Base-by-base conservation (phyloP, 2,888 invertebrate genomes). In the Tiphia femorata region DNA sequence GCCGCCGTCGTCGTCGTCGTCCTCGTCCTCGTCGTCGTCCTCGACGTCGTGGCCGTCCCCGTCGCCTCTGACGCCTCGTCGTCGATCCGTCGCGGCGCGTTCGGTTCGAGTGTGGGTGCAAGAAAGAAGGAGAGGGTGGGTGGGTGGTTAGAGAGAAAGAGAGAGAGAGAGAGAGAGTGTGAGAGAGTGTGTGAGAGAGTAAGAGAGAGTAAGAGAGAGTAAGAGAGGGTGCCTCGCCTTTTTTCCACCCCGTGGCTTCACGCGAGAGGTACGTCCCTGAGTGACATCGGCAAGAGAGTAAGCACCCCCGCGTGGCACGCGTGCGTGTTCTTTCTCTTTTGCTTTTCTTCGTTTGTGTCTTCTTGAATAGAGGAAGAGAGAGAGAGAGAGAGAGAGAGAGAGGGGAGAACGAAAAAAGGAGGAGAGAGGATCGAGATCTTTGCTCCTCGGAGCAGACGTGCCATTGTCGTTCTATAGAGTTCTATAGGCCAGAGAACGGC, bases 1-100 rank as follows among this genome's bases (percentile, higher is more conserved):
- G 64, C 59, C 51, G 53, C 60, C 60, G 62, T 55, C 52, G 48
- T 58, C 57, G 42, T 44, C 50, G 48, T 46, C 52, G 58, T 50
- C 49, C 21, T 51, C 57, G 49, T 52, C 41, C 54, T 58, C 42
- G 43, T 51, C 54, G 53, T 41, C 54, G 49, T 51, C 42, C 20
- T 12, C 42, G 23, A 33, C 42, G 35, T 16, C 19, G 41, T 30
- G 16, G 3, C 16, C 25, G 44, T 38, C 25, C 29, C 8, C 25
- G 17, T 38, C 19, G 16, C n/a, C 19, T 20, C 12, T 20, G 25
- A 14, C 12, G 27, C 25, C 27, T 19, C 10, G 46, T 59, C 10
- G 20, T 46, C 40, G 37, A 16, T 1, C 25, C 25, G 25, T 25
- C 6, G 5, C 25, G 5, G 25, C 25, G 25, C 8, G 25, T 25